Percentiles rank a stretch among this genome's conserved stretches.
These are phyloP conservation scores for Candoia aspera DNA, from an alignment of 2,113 vertebrate genomes.

Conservation along the genomic window DNA sequence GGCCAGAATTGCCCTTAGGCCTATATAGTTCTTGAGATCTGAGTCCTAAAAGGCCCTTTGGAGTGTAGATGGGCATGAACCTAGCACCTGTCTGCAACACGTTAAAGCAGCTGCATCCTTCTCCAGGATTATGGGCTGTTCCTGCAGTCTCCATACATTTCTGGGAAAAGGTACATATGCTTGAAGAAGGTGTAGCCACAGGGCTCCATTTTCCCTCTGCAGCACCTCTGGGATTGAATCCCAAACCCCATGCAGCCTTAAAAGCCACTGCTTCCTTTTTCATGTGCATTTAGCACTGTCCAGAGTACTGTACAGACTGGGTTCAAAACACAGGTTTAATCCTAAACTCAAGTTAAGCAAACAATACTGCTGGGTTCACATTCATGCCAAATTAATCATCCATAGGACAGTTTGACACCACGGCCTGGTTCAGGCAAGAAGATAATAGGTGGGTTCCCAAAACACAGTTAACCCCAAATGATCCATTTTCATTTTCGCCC, in stretches of 20 bases:
- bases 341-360: background rate
- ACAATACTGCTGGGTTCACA: background rate
- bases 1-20: background rate
- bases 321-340: background rate
- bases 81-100: background rate
- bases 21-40: background rate
- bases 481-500: background rate
- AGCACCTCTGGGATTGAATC: background rate
- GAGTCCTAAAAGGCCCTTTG: background rate
- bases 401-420: background rate
- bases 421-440: background rate
- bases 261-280: background rate
- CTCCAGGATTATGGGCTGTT: background rate
- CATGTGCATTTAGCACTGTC: background rate
- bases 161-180: background rate
- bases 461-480: background rate
- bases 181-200: background rate
- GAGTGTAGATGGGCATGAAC: background rate
- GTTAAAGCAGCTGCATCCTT: background rate
- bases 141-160: background rate
- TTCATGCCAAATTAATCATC: background rate
- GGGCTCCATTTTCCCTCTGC: background rate
- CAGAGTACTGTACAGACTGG: background rate
- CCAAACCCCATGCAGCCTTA: background rate
- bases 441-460: background rate